Conservation (phyloP, 2,113 vertebrate genomes). For the Bos javanicus region DNA sequence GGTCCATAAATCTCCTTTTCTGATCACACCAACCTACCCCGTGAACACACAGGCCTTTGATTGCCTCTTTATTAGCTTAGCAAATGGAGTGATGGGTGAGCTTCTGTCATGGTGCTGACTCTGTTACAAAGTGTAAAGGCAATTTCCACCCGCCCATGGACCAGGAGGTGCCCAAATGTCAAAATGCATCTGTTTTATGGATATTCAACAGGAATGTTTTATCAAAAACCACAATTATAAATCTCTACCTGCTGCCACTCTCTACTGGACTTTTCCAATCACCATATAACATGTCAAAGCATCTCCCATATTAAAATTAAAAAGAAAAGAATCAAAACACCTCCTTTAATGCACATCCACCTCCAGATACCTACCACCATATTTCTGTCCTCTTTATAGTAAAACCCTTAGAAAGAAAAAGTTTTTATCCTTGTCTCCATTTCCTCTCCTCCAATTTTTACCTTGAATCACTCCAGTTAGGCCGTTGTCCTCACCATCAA, state of each 20-base stretch:
- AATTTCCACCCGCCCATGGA: slow-evolving; percentile 74
- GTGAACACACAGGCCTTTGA: slow-evolving; percentile 78
- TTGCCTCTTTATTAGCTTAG: slow-evolving; percentile 81
- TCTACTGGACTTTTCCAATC: not conserved
- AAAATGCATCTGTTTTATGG: slow-evolving; percentile 67
- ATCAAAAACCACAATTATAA: slow-evolving; percentile 60
- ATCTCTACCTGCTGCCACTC: slow-evolving; percentile 50
- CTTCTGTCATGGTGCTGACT: slow-evolving; percentile 82
- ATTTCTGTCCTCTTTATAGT: not conserved
- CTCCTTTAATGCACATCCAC: not conserved
- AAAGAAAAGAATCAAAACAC: not conserved
- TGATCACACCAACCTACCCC: slow-evolving; percentile 72
- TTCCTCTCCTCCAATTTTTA: not conserved
- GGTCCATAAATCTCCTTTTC: slow-evolving; percentile 80
- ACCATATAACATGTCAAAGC: not conserved
- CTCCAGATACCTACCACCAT: not conserved
- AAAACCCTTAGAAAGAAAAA: not conserved
- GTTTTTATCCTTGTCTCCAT: not conserved
- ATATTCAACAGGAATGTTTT: slow-evolving; percentile 62
- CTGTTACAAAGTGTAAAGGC: slow-evolving; percentile 83
- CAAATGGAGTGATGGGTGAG: slow-evolving; percentile 83
- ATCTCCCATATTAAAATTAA: not conserved
- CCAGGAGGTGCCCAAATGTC: slow-evolving; percentile 44
- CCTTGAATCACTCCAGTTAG: not conserved
- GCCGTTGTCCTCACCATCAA: not conserved